Percentiles rank a stretch among this genome's conserved stretches.
phyloP scores from a whole-genome alignment of 2,797 vertebrate species.

The Erpetoichthys calabaricus region DNA sequence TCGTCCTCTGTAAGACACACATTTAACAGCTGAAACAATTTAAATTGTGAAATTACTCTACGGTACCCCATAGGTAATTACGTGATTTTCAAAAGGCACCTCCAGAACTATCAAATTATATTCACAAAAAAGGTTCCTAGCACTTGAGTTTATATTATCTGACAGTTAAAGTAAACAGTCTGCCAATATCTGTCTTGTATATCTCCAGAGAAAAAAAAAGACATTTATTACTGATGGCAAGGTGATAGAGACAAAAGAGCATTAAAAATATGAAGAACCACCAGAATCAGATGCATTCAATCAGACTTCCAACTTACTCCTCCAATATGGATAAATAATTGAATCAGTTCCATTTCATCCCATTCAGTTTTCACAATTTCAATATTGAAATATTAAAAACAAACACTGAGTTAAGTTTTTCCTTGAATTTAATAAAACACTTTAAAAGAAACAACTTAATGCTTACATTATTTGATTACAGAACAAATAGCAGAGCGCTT shows the following conservation, averaged over 20 bases:
- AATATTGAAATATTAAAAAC: neutral
- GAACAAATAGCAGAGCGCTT: too few relatives aligned
- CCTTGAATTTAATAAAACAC: too few relatives aligned
- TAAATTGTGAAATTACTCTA: too few relatives aligned
- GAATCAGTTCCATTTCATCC: constrained; percentile 36
- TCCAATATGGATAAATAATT: constrained; percentile 48
- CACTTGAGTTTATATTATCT: constrained; percentile 32
- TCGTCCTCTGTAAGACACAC: too few relatives aligned
- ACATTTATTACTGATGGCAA: constrained; percentile 49
- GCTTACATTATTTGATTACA: too few relatives aligned
- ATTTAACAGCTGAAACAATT: too few relatives aligned
- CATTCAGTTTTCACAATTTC: neutral
- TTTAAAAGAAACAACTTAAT: too few relatives aligned
- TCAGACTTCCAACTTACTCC: constrained; percentile 59
- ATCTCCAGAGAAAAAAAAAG: constrained; percentile 43
- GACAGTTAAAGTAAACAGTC: constrained; percentile 31
- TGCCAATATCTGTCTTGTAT: constrained; percentile 47
- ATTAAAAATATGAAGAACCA: constrained; percentile 27
- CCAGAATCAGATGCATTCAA: constrained; percentile 48
- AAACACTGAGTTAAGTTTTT: too few relatives aligned
- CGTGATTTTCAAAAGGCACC: neutral
- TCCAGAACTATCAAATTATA: constrained; percentile 22
- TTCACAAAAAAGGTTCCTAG: constrained; percentile 16
- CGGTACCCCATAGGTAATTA: too few relatives aligned
- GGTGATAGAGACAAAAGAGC: constrained; percentile 44